These are phyloP conservation scores for Peromyscus polionotus DNA, from an alignment of 2,113 vertebrate species.

Conservation along the genomic window DNA sequence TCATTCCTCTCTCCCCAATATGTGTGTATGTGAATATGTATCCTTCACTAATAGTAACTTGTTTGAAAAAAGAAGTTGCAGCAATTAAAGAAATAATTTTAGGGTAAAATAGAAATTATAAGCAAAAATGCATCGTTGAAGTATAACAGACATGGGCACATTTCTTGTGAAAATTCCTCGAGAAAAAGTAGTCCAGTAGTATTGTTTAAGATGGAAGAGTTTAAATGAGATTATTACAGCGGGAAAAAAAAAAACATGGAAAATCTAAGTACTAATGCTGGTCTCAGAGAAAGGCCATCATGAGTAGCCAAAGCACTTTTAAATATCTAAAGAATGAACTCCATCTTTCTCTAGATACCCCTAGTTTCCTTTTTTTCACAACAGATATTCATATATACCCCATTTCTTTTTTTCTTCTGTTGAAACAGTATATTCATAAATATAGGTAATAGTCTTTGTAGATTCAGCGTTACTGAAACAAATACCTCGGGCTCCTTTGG, in stretches of 20 bases:
- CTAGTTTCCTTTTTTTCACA: neutral
- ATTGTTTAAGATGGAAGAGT: neutral
- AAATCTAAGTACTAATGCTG: neutral
- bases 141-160: neutral
- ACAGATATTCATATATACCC: neutral
- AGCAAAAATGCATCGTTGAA: neutral
- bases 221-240: neutral
- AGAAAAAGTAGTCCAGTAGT: neutral
- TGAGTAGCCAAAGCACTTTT: neutral
- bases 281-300: neutral
- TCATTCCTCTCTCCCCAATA: too few relatives aligned
- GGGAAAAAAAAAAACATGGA: neutral
- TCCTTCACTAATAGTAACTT: neutral
- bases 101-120: neutral
- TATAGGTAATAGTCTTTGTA: conserved; percentile 77
- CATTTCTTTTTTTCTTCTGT: neutral
- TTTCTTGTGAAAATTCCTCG: neutral
- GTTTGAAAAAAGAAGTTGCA: neutral
- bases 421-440: conserved; percentile 72
- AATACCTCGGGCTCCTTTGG: conserved; percentile 69
- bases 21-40: neutral
- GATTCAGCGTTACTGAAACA: conserved; percentile 73
- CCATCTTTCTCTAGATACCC: neutral
- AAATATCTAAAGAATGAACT: neutral
- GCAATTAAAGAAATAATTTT: conserved; percentile 2